Evolutionary conservation across 2,113 vertebrate species (phyloP), one percentile per base, ranked within the genome.

Genomic region (Hydrochoerus hydrochaeris): DNA sequence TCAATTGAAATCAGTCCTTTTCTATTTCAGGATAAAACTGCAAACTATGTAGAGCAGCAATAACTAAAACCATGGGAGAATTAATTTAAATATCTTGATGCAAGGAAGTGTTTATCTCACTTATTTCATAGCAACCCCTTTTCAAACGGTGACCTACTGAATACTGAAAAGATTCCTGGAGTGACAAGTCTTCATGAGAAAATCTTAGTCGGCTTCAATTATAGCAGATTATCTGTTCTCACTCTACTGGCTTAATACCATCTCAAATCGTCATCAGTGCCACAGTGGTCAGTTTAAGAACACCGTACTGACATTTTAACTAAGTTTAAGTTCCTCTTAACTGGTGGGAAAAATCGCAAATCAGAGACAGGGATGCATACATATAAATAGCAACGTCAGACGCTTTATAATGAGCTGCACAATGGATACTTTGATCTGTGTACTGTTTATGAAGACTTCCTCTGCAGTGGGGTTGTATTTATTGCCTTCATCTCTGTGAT

Each of bases 71-170:
- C 41, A 41, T 11, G 24, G 30, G 24, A 77, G 58, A 49, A 35
- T 94, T 82, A 63, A 91, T 84, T 89, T 80, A 73, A 86, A 90
- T 85, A 58, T 81, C 26, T 87, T 65, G 54, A 58, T 58, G 19
- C 32, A 38, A 87, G 77, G 90, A 77, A 62, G 38, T 87, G 44
- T 7, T 41, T 89, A 80, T 57, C 41, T 26, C 69, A 65, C 63
- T 57, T 10, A 41, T 1, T 86, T 71, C 16, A 35, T 62, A 58
- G 10, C 69, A 87, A 20, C 41, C 19, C 91, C 75, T 90, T 73
- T 41, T 80, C n/a, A 60, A 65, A 83, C 90, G 49, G 49, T 63
- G 62, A 78, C 75, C 57, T 82, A 49, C 13, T 77, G 30, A 69
- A 81, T 63, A 78, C 16, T 69, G 58, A 73, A 91, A 63, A 52